Percentiles rank a stretch among this genome's conserved stretches.
These are phyloP conservation scores for Calephelis virginiensis DNA, from an alignment of 1,140 invertebrate species.

Conservation along the genomic window DNA sequence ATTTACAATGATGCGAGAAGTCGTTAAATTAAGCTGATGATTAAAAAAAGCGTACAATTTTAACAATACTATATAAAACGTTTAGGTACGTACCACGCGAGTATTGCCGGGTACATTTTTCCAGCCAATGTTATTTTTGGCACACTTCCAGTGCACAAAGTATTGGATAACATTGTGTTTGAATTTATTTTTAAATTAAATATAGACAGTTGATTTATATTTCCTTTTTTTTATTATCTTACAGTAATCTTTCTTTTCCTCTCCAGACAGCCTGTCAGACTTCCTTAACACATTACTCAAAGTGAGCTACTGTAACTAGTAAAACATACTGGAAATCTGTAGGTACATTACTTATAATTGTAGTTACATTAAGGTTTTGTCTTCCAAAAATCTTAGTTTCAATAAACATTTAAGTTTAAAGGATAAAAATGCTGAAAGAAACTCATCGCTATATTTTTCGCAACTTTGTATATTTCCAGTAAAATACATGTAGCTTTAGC, in stretches of 20 bases:
- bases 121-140: constrained; percentile 4
- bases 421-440: no score
- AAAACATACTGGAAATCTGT: no score
- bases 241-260: no score
- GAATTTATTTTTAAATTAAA: constrained; percentile 4
- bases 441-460: no score
- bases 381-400: no score
- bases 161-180: not conserved
- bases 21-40: not conserved
- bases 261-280: not conserved
- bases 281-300: not conserved
- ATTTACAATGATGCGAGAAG: no score
- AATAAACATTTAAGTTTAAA: no score
- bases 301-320: not conserved
- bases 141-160: constrained; percentile 1
- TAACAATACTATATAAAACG: no score
- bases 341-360: no score
- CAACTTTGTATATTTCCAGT: no score
- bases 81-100: not conserved
- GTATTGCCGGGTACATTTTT: not conserved
- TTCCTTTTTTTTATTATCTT: not conserved
- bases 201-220: not conserved
- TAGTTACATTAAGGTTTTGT: no score
- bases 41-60: not conserved
- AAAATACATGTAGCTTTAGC: no score